Conservation (phyloP, 2,888 invertebrate species). For the Ophonus ardosiacus region DNA sequence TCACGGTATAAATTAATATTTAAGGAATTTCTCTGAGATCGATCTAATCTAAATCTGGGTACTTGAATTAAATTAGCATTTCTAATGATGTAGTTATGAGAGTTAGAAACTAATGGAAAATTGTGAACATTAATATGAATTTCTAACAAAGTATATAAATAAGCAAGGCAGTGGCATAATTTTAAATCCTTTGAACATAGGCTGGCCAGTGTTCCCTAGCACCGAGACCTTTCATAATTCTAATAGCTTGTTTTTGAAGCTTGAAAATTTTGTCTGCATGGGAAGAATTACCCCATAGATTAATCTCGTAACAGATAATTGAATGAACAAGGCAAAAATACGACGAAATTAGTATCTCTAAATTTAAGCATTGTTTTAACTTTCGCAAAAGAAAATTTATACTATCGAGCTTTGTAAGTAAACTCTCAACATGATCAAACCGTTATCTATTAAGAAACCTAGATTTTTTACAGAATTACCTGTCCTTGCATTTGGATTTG, state of each 20-base stretch:
- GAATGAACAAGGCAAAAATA: no score
- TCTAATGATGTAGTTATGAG: background rate
- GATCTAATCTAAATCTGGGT: background rate
- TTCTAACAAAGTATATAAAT: background rate
- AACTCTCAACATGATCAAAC: no score
- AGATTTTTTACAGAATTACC: no score
- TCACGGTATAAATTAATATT: background rate
- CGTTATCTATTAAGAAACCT: no score
- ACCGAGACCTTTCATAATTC: no score
- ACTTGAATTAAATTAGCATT: background rate
- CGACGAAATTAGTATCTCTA: background rate
- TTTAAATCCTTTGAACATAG: background rate
- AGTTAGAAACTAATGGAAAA: background rate
- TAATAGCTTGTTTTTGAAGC: background rate
- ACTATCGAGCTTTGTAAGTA: no score
- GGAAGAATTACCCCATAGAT: background rate
- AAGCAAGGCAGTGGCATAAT: background rate
- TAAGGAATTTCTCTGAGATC: background rate
- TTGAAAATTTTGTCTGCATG: background rate
- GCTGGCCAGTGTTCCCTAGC: no score
- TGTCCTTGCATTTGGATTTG: no score
- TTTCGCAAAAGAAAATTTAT: no score
- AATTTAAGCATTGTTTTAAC: no score
- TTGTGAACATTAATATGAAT: background rate
- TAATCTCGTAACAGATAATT: background rate